These are phyloP conservation scores for Phoenicopterus ruber DNA, from an alignment of 2,113 vertebrate genomes.

Conservation along the genomic window DNA sequence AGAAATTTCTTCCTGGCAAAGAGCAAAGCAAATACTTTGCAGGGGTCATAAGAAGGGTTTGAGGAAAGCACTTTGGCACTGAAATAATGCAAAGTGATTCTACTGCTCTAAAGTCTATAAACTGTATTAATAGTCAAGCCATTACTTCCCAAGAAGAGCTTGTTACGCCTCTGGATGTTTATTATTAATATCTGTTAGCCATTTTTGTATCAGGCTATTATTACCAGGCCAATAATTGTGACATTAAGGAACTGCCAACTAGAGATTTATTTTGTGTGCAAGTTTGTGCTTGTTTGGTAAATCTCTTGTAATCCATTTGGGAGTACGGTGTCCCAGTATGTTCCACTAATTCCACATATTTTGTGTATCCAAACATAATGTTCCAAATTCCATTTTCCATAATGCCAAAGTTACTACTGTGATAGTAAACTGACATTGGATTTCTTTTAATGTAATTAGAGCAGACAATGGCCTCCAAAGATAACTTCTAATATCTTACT, in stretches of 20 bases:
- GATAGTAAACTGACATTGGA: not conserved
- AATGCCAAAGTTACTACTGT: not conserved
- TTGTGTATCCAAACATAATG: not conserved
- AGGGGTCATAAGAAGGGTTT: not conserved
- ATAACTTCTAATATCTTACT: not conserved
- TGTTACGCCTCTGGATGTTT: not conserved
- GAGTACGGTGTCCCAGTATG: not conserved
- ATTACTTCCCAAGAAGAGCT: not conserved
- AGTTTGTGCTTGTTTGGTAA: not conserved
- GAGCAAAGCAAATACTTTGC: not conserved
- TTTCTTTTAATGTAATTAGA: not conserved
- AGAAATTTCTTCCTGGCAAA: slow-evolving; percentile 18
- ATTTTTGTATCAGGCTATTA: not conserved
- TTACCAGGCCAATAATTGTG: not conserved
- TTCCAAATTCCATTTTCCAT: not conserved
- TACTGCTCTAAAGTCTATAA: not conserved
- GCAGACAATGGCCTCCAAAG: not conserved
- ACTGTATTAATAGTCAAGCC: not conserved
- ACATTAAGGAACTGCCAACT: not conserved
- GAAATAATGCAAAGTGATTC: not conserved
- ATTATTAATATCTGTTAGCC: not conserved
- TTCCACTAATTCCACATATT: not conserved
- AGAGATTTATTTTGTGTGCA: not conserved
- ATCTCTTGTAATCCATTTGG: not conserved
- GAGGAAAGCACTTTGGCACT: not conserved